Conservation (phyloP, 2,888 invertebrate species). For the Leptinotarsa haldemani region DNA sequence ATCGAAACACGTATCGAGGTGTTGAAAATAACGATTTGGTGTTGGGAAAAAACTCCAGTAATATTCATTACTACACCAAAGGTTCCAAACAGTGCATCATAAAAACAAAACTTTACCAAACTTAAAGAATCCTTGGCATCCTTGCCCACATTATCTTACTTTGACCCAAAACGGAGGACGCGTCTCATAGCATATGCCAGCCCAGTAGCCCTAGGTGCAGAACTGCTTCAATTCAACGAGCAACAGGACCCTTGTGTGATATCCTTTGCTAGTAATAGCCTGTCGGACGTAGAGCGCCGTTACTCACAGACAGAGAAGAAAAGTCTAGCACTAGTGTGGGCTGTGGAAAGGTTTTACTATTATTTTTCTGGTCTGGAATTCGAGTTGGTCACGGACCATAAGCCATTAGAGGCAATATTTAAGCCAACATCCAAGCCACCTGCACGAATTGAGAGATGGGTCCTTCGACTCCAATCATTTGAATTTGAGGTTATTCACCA, state of each 20-base stretch:
- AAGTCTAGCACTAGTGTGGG: conserved; percentile 62
- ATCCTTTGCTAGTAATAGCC: conserved; percentile 50
- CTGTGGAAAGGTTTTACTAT: conserved; percentile 61
- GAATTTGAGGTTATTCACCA: conserved; percentile 42
- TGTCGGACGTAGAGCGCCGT: conserved; percentile 45
- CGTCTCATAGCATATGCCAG: conserved; percentile 51
- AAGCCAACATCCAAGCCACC: no score
- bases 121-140: conserved; percentile 38
- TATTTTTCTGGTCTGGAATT: conserved; percentile 64
- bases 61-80: no score
- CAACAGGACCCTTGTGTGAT: conserved; percentile 44
- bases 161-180: conserved; percentile 46
- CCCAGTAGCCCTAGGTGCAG: conserved; percentile 53
- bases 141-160: conserved; percentile 44
- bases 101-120: conserved; percentile 39
- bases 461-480: no score
- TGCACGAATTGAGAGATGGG: no score
- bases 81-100: no score
- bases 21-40: no score
- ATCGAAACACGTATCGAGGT: no score
- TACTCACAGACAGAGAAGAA: conserved; percentile 61
- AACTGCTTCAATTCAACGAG: conserved; percentile 50
- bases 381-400: no score
- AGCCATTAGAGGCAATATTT: no score
- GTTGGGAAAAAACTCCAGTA: no score